These are phyloP conservation scores for Pantelozetes paolii DNA, from an alignment of 2,888 invertebrate species.

Conservation along the genomic window DNA sequence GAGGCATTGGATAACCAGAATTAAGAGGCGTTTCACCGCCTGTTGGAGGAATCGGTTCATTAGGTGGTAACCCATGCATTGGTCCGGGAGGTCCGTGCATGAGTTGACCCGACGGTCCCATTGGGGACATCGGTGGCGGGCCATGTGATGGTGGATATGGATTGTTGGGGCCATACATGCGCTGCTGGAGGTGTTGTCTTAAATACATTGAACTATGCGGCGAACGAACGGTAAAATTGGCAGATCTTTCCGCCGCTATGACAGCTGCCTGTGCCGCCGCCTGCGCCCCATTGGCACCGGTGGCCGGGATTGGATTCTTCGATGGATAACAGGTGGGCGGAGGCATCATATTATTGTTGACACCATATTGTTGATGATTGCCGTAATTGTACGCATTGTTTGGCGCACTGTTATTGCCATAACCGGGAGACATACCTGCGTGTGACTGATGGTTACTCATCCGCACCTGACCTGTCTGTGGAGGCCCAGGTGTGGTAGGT, in stretches of 20 bases:
- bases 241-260: conserved; percentile 48
- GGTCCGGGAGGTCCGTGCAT: conserved; percentile 37
- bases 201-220: conserved; percentile 56
- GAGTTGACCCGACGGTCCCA: conserved; percentile 11
- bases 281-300: conserved; percentile 46
- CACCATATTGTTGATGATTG: conserved; percentile 49
- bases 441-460: conserved; percentile 88
- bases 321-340: conserved; percentile 48
- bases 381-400: conserved; percentile 50
- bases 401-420: conserved; percentile 47
- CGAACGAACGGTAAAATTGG: conserved; percentile 49
- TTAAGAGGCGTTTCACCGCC: conserved; percentile 43
- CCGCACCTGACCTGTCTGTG: conserved; percentile 51
- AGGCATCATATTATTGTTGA: conserved; percentile 49
- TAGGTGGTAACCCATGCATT: conserved; percentile 29
- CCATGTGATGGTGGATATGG: conserved; percentile 4
- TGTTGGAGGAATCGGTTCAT: conserved; percentile 43
- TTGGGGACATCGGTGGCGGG: conserved; percentile 19
- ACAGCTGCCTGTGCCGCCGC: conserved; percentile 49
- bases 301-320: conserved; percentile 42
- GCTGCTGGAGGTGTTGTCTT: conserved; percentile 60
- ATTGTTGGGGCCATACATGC: conserved; percentile 14
- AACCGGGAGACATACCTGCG: conserved; percentile 64
- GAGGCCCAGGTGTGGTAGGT: conserved; percentile 16
- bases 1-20: conserved; percentile 38